Base-by-base conservation (phyloP, 1,140 invertebrate species). In the Parasteatoda tepidariorum region DNA sequence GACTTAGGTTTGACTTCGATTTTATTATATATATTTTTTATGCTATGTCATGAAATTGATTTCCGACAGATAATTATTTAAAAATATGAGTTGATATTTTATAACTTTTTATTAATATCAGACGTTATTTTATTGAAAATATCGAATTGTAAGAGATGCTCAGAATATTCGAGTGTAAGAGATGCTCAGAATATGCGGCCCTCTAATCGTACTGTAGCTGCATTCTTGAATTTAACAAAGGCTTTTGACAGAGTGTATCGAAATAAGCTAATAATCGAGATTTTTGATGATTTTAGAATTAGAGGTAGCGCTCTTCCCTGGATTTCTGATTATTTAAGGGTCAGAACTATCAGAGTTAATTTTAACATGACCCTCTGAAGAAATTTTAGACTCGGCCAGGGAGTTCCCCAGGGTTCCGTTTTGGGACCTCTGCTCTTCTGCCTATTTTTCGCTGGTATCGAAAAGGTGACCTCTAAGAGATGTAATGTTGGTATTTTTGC, bases 291-390 rank as follows among this genome's bases (percentile, higher is more conserved):
- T 59, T 59, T 59, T 24, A n/a, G 55, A 4, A 59, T 59, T n/a
- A 5, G 22, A n/a, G 18, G 5, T 59, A 59, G 55, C 5, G 55
- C 55, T 24, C 55, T 59, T 5, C 18, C 55, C 4, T 59, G 55
- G 55, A n/a, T 59, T n/a, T 59, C 55, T n/a, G 55, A 59, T 24
- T 59, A n/a, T 24, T 24, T 59, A n/a, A 59, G 18, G 22, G 15
- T 24, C 55, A 59, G 55, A n/a, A n/a, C 55, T n/a, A 59, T 59
- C 18, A 18, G 55, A 59, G 55, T 61, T 61, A 61, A 61, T 24
- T 61, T 61, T 26, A 61, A 6, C 2, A 33, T 26, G 24, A 24
- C 9, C 0, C n/a, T 61, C 0, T 61, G 5, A 9, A 61, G 59
- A 28, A 26, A 61, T 9, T 61, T 61, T 28, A 61, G 24, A 1